These are phyloP conservation scores for Electrona antarctica DNA, from an alignment of 2,113 vertebrate genomes.

Conservation along the genomic window DNA sequence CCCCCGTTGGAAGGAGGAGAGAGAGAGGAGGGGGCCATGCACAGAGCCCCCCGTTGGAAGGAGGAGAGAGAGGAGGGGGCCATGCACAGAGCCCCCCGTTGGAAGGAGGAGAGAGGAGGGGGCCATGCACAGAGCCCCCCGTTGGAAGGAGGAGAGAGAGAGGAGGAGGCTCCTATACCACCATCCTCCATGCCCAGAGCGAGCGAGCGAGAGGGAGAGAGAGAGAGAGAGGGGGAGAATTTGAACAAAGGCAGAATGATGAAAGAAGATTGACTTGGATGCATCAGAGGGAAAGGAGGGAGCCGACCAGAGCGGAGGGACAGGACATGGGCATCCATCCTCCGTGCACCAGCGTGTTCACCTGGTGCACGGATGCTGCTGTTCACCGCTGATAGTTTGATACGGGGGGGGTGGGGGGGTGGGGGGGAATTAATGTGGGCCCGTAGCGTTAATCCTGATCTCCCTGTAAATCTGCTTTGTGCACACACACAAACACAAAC, in stretches of 20 bases:
- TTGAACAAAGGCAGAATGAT: constrained; percentile 14
- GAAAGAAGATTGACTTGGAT: constrained; percentile 12
- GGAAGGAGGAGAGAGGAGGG: background rate
- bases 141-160: background rate
- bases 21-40: background rate
- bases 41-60: background rate
- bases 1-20: too few relatives aligned
- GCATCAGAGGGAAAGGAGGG: constrained; percentile 3
- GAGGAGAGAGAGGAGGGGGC: constrained; percentile 39
- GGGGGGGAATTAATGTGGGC: too few relatives aligned
- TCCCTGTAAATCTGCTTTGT: constrained; percentile 43
- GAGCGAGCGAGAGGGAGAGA: constrained; percentile 31
- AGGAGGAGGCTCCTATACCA: background rate
- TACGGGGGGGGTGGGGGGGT: too few relatives aligned
- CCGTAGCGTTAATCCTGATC: constrained; percentile 35
- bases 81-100: background rate
- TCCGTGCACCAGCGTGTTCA: background rate
- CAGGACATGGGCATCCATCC: background rate
- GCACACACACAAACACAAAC: constrained; percentile 53
- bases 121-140: too few relatives aligned
- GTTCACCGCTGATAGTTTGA: background rate
- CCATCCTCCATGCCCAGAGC: background rate
- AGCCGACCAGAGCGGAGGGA: constrained; percentile 14
- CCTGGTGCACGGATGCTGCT: background rate
- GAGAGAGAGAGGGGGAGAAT: constrained; percentile 33